These are phyloP conservation scores for Amyelois transitella DNA, from an alignment of 1,140 invertebrate genomes.

Conservation along the genomic window DNA sequence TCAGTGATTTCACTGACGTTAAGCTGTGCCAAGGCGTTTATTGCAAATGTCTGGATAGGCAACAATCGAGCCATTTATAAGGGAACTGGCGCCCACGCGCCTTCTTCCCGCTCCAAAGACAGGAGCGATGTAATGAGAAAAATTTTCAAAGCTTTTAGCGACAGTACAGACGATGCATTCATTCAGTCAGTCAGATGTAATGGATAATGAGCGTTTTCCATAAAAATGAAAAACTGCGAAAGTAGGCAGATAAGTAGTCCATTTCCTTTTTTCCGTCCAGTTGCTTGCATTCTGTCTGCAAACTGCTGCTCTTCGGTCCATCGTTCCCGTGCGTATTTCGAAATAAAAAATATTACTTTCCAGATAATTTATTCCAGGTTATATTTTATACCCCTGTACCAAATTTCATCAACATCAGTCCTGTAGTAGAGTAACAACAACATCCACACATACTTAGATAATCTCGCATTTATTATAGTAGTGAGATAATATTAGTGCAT, in stretches of 20 bases:
- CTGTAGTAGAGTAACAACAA: no score
- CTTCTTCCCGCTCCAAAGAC: slow-evolving; percentile 26
- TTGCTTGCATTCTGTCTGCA: no score
- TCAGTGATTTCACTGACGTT: slow-evolving; percentile 2
- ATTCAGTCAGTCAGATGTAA: not conserved
- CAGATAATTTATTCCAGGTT: no score
- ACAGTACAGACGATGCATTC: not conserved
- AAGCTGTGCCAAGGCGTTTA: slow-evolving; percentile 5
- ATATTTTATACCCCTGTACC: no score
- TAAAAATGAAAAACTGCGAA: not conserved
- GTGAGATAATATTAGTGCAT: no score
- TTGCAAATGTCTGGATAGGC: slow-evolving; percentile 28
- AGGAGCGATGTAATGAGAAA: not conserved
- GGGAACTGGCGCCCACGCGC: slow-evolving; percentile 34
- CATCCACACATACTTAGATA: no score
- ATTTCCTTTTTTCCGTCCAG: no score
- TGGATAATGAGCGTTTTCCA: not conserved
- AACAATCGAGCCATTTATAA: slow-evolving; percentile 39
- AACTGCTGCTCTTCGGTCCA: no score
- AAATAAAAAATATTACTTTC: no score
- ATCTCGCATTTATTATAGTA: no score
- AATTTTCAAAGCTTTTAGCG: not conserved
- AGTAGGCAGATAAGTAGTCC: not conserved
- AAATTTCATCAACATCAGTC: no score
- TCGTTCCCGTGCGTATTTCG: no score